These are phyloP conservation scores for Ictalurus punctatus DNA, from an alignment of 2,113 vertebrate species.

Conservation along the genomic window DNA sequence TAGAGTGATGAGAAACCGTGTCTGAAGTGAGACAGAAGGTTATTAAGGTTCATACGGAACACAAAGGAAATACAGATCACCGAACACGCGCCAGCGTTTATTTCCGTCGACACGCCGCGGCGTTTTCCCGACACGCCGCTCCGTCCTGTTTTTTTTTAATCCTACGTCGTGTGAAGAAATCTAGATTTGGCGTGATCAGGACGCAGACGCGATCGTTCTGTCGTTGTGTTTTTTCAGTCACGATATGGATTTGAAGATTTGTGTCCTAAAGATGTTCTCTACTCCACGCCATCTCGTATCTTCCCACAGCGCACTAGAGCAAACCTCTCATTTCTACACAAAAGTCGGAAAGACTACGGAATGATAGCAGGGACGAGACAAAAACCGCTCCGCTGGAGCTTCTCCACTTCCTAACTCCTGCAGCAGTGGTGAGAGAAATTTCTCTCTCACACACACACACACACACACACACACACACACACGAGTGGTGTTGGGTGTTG, in stretches of 20 bases:
- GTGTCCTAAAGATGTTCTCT: neutral
- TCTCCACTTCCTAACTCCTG: neutral
- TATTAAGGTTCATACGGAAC: no score
- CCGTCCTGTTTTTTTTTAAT: no score
- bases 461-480: neutral
- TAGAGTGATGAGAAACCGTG: no score
- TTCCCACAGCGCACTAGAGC: neutral
- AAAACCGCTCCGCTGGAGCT: neutral
- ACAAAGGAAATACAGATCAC: no score
- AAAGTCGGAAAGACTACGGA: neutral
- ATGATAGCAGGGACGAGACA: neutral
- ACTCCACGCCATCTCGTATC: neutral
- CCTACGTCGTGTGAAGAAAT: no score
- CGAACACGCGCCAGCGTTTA: no score
- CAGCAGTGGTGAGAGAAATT: neutral
- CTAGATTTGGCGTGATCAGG: no score
- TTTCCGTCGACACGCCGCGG: no score
- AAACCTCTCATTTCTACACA: neutral
- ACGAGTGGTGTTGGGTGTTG: constrained; percentile 52
- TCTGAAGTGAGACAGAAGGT: no score
- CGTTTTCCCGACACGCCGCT: no score
- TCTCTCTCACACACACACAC: constrained; percentile 1
- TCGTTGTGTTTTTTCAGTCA: no score
- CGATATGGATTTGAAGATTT: neutral
- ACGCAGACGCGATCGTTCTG: no score